A percentile compares a stretch with the other conserved stretches of the same genome.
Conservation (phyloP, 2,797 vertebrate species). For the Alauda arvensis region DNA sequence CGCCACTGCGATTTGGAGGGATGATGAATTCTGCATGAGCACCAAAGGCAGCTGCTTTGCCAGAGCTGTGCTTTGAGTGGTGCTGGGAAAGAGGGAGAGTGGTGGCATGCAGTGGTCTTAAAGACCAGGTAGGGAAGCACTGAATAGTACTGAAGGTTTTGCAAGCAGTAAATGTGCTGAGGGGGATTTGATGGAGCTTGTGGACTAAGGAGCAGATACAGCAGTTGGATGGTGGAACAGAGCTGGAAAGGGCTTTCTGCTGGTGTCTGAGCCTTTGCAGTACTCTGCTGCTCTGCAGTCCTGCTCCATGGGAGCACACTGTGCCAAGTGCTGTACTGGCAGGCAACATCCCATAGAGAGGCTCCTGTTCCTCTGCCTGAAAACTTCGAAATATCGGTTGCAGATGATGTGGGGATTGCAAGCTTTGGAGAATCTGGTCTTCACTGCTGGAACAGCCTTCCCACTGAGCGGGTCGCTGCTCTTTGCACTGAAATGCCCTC, state of each 20-base stretch:
- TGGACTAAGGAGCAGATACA: not conserved
- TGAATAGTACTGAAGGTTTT: not conserved
- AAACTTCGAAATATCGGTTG: not conserved
- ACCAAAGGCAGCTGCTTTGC: not conserved
- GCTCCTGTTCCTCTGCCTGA: not conserved
- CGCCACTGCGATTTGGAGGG: not conserved
- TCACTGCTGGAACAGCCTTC: not conserved
- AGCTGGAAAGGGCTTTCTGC: not conserved
- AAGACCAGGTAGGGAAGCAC: not conserved
- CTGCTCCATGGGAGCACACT: accelerated
- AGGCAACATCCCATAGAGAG: not conserved
- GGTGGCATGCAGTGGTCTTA: not conserved
- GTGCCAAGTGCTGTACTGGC: not conserved
- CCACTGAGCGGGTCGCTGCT: not conserved
- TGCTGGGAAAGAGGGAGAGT: not conserved
- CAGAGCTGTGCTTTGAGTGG: not conserved
- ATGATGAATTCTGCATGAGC: not conserved
- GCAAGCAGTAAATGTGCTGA: not conserved
- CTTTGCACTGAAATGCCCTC: not conserved
- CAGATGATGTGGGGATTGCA: not conserved
- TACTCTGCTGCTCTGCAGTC: not conserved
- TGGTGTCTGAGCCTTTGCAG: not conserved
- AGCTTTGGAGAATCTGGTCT: not conserved
- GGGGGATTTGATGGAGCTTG: accelerated
- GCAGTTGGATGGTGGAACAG: not conserved